These are phyloP conservation scores for Sialis lutaria DNA, from an alignment of 2,888 invertebrate genomes.

Conservation along the genomic window DNA sequence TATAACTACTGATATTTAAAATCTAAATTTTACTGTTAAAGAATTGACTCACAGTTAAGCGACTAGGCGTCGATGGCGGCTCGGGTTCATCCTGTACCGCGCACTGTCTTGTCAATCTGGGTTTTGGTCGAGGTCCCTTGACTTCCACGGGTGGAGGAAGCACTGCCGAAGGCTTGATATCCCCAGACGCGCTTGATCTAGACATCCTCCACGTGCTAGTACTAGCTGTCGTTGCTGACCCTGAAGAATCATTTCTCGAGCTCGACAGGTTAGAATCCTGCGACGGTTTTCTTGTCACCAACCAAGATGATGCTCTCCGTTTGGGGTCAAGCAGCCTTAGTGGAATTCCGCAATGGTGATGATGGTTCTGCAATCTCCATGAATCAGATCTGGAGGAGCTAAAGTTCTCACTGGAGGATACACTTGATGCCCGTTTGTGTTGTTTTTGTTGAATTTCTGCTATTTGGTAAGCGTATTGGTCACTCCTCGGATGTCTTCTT, in stretches of 20 bases:
- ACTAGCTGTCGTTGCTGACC: conserved; percentile 74
- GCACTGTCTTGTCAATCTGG: conserved; percentile 61
- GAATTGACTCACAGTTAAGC: conserved; percentile 21
- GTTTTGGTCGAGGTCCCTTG: conserved; percentile 35
- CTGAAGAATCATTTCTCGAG: conserved; percentile 80
- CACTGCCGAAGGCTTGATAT: conserved; percentile 21
- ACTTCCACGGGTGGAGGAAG: conserved; percentile 4
- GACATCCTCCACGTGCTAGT: conserved; percentile 83
- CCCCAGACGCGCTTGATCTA: conserved; percentile 59
- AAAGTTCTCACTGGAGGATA: conserved; percentile 79
- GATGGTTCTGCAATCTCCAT: conserved; percentile 51
- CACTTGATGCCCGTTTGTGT: conserved; percentile 62
- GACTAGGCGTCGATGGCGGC: conserved; percentile 37
- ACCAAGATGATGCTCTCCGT: conserved; percentile 71
- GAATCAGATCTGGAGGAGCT: conserved; percentile 77
- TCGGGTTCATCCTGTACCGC: conserved; percentile 61
- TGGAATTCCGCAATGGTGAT: conserved; percentile 51
- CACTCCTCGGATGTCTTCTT: conserved; percentile 31
- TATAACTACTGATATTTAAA: too few species aligned
- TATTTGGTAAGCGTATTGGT: conserved; percentile 58
- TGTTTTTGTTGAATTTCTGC: conserved; percentile 60
- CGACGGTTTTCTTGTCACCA: conserved; percentile 79
- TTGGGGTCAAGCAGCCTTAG: conserved; percentile 55
- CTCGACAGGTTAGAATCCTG: conserved; percentile 84
- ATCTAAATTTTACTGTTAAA: too few species aligned